These are phyloP conservation scores for Megaustenia siamemsis DNA, from an alignment of 2,888 invertebrate species.

Conservation along the genomic window DNA sequence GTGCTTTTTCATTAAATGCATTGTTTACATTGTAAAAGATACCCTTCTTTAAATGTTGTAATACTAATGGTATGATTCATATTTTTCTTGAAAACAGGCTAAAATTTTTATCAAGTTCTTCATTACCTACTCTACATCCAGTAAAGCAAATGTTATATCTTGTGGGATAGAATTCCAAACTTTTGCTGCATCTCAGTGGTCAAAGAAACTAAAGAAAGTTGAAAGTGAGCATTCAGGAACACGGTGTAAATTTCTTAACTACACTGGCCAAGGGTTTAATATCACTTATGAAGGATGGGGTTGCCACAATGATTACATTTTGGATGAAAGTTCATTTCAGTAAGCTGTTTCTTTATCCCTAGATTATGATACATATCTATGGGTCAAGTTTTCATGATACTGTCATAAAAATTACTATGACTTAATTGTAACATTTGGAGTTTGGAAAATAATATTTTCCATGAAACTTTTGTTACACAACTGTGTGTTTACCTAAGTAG, in stretches of 20 bases:
- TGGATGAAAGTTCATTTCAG: background rate
- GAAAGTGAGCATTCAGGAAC: constrained; percentile 33
- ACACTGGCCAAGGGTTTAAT: constrained; percentile 45
- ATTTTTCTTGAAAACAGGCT: constrained; percentile 52
- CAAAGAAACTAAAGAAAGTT: constrained; percentile 44
- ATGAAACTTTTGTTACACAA: no score
- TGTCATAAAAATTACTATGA: no score
- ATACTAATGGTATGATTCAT: background rate
- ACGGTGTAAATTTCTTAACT: constrained; percentile 49
- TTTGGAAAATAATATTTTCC: no score
- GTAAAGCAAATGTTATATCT: constrained; percentile 40
- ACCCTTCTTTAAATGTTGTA: no score
- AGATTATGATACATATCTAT: background rate
- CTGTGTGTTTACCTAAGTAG: no score
- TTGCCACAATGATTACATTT: constrained; percentile 46
- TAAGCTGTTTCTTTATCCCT: background rate
- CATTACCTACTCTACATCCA: constrained; percentile 43
- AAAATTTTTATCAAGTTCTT: constrained; percentile 55
- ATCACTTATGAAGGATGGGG: constrained; percentile 53
- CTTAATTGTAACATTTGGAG: no score
- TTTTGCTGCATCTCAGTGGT: constrained; percentile 34
- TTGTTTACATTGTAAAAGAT: no score
- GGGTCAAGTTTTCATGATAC: no score
- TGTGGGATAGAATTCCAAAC: constrained; percentile 55
- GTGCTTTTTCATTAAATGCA: no score